Evolutionary conservation across 1,140 invertebrate species (phyloP), one percentile per base, ranked within the genome.

Genomic region (Pantala flavescens): DNA sequence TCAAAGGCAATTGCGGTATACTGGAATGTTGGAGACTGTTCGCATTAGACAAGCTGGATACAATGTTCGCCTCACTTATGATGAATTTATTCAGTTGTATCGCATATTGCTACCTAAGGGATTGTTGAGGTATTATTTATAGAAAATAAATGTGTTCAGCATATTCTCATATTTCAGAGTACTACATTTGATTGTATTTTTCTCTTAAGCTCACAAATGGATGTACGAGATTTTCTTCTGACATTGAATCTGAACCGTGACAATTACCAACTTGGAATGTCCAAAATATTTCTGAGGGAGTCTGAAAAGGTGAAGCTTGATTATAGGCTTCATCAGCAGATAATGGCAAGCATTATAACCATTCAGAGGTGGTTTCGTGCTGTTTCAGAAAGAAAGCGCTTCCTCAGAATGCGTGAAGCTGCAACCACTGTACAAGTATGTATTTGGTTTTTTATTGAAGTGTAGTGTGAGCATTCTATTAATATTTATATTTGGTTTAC

Each of bases 1-100:
- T n/a, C 90, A 96, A 78, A 85, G 95, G 71, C 85, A 93, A 76
- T 82, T 90, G 42, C 84, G 90, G 0, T 98, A 98, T 82, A 98
- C 96, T 0, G 96, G 96, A 72, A 98, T 98, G 96, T 81, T 98
- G 77, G 96, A 98, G 82, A 98, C 96, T 0, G 96, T 98, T 0
- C 85, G 96, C 79, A 98, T 98, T 73, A 84, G 96, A 72, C 95
- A 97, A 81, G 95, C 95, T 11, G 96, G 96, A 0, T 98, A 97
- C 84, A 97, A 96, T 81, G 95, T 98, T 70, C 85, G 96, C 43
- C 85, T 98, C 16, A 91, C 93, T 0, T 98, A 96, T 82, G 94
- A 97, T 78, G 95, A 97, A 83, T 98, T 98, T 82, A 94, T 96
- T 76, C 94, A 97, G 79, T 83, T 95, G 19, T 96, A 96, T 80